Evolutionary conservation across 2,888 invertebrate genomes (phyloP).

Genomic region (Melinaea menophilus): DNA sequence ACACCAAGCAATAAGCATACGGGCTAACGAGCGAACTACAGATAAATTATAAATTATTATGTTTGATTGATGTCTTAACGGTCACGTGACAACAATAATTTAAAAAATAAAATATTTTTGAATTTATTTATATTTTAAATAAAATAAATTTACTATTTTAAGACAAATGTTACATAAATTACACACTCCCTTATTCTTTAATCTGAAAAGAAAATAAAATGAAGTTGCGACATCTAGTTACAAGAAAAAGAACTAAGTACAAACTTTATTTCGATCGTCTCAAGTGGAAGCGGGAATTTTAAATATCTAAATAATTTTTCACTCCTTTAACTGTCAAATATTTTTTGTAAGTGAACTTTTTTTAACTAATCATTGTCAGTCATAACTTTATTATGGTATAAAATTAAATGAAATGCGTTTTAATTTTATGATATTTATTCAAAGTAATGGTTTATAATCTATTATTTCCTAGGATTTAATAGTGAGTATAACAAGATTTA

Average conservation of each 20-base stretch:
- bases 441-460: conserved; percentile 47
- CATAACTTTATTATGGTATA: not conserved
- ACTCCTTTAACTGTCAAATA: not conserved
- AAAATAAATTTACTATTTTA: not conserved
- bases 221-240: conserved; percentile 5
- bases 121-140: not conserved
- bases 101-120: not conserved
- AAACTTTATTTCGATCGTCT: not conserved
- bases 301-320: not conserved
- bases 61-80: conserved; percentile 15
- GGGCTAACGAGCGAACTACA: conserved; percentile 45
- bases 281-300: conserved; percentile 5
- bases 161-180: too few relatives aligned
- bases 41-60: conserved; percentile 29
- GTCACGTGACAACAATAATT: conserved; percentile 26
- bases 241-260: not conserved
- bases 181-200: too few relatives aligned
- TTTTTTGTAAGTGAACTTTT: too few relatives aligned
- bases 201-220: too few relatives aligned
- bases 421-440: conserved; percentile 51
- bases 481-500: conserved; percentile 22
- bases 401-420: conserved; percentile 9
- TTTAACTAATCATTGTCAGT: too few relatives aligned
- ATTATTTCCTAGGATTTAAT: conserved; percentile 33
- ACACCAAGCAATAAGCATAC: conserved; percentile 46